Conservation (phyloP, 2,888 invertebrate species). For the Oscheius sp. region DNA sequence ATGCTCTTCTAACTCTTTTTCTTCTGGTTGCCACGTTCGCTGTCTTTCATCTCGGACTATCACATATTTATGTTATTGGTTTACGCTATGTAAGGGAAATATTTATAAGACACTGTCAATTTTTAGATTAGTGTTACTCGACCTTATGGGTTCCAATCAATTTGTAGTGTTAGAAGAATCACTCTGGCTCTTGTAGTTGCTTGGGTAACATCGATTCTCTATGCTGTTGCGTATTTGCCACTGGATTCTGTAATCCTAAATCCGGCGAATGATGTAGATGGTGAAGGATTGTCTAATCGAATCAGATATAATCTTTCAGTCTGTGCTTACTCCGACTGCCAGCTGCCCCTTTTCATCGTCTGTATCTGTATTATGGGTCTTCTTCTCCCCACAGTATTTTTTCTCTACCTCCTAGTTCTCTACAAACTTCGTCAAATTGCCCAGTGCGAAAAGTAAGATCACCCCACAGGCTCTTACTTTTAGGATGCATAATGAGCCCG, state of each 20-base stretch:
- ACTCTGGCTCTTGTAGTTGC: conserved; percentile 37
- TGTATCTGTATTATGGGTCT: conserved; percentile 48
- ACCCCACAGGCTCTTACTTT: too few species aligned
- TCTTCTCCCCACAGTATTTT: conserved; percentile 45
- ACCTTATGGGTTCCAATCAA: conserved; percentile 52
- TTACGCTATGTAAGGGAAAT: conserved; percentile 50
- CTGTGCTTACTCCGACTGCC: conserved; percentile 50
- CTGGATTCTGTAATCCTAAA: conserved; percentile 51
- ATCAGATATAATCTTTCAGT: conserved; percentile 40
- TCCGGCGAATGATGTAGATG: conserved; percentile 36
- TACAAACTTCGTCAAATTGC: conserved; percentile 44
- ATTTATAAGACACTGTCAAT: neutral
- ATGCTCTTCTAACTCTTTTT: conserved; percentile 54
- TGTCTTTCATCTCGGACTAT: conserved; percentile 52
- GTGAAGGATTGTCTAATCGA: neutral
- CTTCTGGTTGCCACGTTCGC: conserved; percentile 60
- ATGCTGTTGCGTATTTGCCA: conserved; percentile 50
- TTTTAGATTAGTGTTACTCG: conserved; percentile 53
- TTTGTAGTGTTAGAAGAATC: conserved; percentile 45
- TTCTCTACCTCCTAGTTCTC: conserved; percentile 47
- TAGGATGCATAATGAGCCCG: conserved; percentile 56
- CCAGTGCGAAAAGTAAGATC: conserved; percentile 38
- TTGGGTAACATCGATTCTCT: conserved; percentile 48
- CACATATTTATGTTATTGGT: conserved; percentile 52
- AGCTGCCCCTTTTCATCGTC: conserved; percentile 53